Percentiles rank a stretch among this genome's conserved stretches.
These are phyloP conservation scores for Autographa pulchrina DNA, from an alignment of 2,888 invertebrate genomes.

Conservation along the genomic window DNA sequence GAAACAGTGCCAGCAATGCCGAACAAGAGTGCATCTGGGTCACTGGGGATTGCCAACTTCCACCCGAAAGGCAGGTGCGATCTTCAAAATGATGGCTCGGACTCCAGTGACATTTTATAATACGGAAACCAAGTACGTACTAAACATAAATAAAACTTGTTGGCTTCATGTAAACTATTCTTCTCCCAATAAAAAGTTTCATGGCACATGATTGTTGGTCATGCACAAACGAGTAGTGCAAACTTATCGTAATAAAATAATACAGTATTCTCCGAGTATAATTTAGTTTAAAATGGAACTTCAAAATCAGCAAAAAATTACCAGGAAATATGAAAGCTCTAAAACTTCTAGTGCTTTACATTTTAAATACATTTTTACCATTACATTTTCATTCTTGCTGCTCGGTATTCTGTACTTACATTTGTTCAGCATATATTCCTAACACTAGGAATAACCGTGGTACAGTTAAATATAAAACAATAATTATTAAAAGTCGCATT, in stretches of 20 bases:
- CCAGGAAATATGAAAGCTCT: neutral
- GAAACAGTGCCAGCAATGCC: conserved; percentile 63
- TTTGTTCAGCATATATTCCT: neutral
- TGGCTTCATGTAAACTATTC: too few relatives aligned
- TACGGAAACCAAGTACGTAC: neutral
- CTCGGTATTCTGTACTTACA: neutral
- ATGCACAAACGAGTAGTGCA: neutral
- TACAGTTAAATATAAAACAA: neutral
- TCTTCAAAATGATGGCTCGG: conserved; percentile 4
- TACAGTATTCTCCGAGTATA: neutral
- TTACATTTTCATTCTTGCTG: neutral
- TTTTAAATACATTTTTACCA: neutral
- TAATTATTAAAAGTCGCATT: neutral
- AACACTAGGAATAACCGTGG: neutral
- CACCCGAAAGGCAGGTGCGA: conserved; percentile 56
- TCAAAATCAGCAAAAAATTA: neutral
- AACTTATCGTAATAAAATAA: neutral
- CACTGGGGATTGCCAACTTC: conserved; percentile 64
- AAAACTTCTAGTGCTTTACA: neutral
- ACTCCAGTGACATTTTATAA: neutral
- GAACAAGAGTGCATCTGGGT: conserved; percentile 59
- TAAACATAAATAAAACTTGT: too few relatives aligned
- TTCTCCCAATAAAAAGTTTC: too few relatives aligned
- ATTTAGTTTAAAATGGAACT: neutral
- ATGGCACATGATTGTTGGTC: too few relatives aligned